Conservation (phyloP, 2,113 vertebrate genomes). For the Synodontis membranacea region DNA sequence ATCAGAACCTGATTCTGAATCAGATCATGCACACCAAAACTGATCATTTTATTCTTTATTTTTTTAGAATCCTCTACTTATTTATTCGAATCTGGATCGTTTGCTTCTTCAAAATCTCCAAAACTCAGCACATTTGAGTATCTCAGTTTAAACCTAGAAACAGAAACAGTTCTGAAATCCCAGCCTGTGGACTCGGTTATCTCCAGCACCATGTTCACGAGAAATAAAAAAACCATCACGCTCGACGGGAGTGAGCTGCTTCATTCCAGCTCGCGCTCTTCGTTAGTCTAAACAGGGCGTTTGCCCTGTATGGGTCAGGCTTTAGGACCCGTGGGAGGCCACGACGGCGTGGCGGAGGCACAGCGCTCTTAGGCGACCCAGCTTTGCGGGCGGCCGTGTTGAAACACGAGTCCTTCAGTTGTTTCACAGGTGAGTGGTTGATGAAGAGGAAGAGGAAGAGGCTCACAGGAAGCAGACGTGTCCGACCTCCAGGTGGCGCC, state of each 20-base stretch:
- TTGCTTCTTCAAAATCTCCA: neutral
- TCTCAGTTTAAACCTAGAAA: neutral
- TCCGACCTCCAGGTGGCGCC: constrained; percentile 82
- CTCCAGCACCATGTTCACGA: neutral
- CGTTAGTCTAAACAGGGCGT: neutral
- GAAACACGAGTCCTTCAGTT: constrained; percentile 43
- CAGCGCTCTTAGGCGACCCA: constrained; percentile 50
- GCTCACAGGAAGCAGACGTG: constrained; percentile 91
- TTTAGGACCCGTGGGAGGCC: neutral
- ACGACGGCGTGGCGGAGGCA: neutral
- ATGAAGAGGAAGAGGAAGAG: constrained; percentile 8
- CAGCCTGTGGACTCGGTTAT: neutral
- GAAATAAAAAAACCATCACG: neutral
- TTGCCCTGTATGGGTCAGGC: neutral
- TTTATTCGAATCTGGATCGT: neutral
- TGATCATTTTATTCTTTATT: neutral
- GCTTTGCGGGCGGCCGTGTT: constrained; percentile 28
- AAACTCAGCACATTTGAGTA: neutral
- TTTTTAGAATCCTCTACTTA: neutral
- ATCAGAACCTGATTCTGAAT: neutral
- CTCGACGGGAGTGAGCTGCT: neutral
- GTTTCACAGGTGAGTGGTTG: constrained; percentile 24
- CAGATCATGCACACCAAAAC: neutral
- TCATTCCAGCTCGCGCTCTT: neutral
- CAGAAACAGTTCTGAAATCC: neutral